Evolutionary conservation across 2,888 invertebrate species (phyloP).

Genomic region (Zeuzera pyrina): DNA sequence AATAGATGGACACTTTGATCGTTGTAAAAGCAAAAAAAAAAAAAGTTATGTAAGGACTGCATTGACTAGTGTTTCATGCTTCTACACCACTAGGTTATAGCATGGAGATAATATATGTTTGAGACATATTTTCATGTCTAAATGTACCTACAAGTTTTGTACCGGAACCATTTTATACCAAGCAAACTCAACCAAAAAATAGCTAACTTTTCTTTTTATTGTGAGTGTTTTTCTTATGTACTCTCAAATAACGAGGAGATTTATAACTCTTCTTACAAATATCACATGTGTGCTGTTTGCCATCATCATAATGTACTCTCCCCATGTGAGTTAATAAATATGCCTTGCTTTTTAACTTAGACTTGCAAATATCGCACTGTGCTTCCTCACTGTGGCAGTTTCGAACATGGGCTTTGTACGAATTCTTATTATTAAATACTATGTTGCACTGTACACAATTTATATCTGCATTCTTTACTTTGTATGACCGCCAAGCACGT

Average conservation of each 20-base stretch:
- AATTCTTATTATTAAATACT: slow-evolving; percentile 12
- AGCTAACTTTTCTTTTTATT: background rate
- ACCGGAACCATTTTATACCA: too few species aligned
- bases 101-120: too few species aligned
- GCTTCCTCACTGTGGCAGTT: slow-evolving; percentile 22
- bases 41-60: too few species aligned
- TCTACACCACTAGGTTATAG: too few species aligned
- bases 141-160: too few species aligned
- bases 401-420: slow-evolving; percentile 19
- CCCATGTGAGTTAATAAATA: slow-evolving; percentile 24
- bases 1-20: too few species aligned
- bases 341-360: slow-evolving; percentile 20
- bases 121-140: too few species aligned
- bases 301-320: slow-evolving; percentile 27
- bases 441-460: slow-evolving; percentile 20
- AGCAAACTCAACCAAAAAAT: background rate
- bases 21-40: too few species aligned
- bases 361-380: slow-evolving; percentile 25
- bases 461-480: background rate
- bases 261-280: slow-evolving; percentile 27
- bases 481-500: background rate
- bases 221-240: slow-evolving; percentile 26
- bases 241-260: slow-evolving; percentile 24
- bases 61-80: too few species aligned
- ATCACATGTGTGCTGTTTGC: slow-evolving; percentile 22